phyloP scores from a whole-genome alignment of 2,113 vertebrate genomes.

The Amazona guildingii region DNA sequence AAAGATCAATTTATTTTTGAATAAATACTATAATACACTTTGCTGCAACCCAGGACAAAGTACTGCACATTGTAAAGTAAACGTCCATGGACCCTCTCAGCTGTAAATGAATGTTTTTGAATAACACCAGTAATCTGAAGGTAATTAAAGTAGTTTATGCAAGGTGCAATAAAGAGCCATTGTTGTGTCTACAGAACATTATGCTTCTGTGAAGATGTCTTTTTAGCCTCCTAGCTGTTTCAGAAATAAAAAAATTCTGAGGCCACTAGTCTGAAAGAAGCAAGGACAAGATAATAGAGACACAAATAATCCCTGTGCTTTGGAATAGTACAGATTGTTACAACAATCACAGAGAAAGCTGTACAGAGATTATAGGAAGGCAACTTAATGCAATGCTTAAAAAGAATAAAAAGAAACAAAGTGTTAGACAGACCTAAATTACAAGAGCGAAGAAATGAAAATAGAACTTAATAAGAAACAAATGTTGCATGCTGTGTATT shows the following conservation, averaged over 20 bases:
- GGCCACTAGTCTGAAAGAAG: slow-evolving; percentile 61
- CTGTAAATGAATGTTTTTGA: slow-evolving; percentile 68
- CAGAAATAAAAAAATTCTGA: slow-evolving; percentile 67
- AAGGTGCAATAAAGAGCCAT: slow-evolving; percentile 67
- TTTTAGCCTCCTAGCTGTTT: slow-evolving; percentile 65
- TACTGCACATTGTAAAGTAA: not conserved
- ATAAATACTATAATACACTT: not conserved
- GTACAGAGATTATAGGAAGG: slow-evolving; percentile 60
- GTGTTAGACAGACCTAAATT: slow-evolving; percentile 16
- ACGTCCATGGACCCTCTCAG: slow-evolving; percentile 31
- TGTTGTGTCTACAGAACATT: slow-evolving; percentile 72
- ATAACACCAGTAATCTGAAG: slow-evolving; percentile 71
- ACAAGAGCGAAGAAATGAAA: slow-evolving; percentile 44
- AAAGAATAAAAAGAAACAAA: not conserved
- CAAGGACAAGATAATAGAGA: slow-evolving; percentile 79
- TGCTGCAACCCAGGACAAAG: not conserved
- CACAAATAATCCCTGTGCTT: slow-evolving; percentile 66
- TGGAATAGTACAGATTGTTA: slow-evolving; percentile 60
- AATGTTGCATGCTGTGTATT: slow-evolving; percentile 32
- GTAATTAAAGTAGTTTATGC: slow-evolving; percentile 73
- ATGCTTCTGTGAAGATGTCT: slow-evolving; percentile 68
- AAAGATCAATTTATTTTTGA: not conserved
- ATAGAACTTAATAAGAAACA: slow-evolving; percentile 4
- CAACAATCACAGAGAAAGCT: slow-evolving; percentile 48
- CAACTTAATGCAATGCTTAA: slow-evolving; percentile 24